Conservation (phyloP, 2,888 invertebrate species). For the Ophion costatus region DNA sequence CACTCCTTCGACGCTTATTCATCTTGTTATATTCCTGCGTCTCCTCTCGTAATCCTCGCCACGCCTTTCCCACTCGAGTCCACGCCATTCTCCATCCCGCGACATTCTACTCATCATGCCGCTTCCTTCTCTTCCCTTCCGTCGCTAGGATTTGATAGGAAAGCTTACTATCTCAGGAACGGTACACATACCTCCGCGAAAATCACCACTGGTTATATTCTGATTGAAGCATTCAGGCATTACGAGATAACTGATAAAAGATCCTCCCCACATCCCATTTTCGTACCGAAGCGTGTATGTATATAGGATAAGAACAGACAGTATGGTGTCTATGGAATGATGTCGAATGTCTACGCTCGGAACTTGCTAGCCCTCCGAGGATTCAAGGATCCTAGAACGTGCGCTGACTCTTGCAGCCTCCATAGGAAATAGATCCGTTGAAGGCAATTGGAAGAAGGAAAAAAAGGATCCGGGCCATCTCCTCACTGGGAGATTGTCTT, state of each 20-base stretch:
- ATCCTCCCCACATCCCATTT: constrained; percentile 16
- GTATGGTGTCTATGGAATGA: no score
- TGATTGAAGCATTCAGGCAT: constrained; percentile 5
- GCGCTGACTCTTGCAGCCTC: constrained; percentile 61
- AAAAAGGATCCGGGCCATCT: constrained; percentile 78
- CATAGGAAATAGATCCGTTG: constrained; percentile 82
- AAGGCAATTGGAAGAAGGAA: constrained; percentile 62
- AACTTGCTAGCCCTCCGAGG: constrained; percentile 11
- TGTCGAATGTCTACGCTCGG: constrained; percentile 16
- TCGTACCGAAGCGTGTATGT: background rate
- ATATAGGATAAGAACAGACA: no score
- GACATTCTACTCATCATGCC: background rate
- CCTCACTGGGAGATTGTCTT: constrained; percentile 83
- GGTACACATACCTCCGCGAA: background rate
- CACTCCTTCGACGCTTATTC: constrained; percentile 25
- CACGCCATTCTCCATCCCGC: constrained; percentile 24
- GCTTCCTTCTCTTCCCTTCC: constrained; percentile 27
- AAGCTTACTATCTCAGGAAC: constrained; percentile 10
- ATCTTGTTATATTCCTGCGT: constrained; percentile 61
- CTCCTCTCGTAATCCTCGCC: constrained; percentile 60
- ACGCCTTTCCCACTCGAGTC: constrained; percentile 45
- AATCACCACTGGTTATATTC: constrained; percentile 28
- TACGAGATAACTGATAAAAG: constrained; percentile 54
- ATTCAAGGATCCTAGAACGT: constrained; percentile 51
- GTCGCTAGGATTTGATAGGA: background rate